These are phyloP conservation scores for Crocodylus rhombifer DNA, from an alignment of 2,797 vertebrate species.

Conservation along the genomic window DNA sequence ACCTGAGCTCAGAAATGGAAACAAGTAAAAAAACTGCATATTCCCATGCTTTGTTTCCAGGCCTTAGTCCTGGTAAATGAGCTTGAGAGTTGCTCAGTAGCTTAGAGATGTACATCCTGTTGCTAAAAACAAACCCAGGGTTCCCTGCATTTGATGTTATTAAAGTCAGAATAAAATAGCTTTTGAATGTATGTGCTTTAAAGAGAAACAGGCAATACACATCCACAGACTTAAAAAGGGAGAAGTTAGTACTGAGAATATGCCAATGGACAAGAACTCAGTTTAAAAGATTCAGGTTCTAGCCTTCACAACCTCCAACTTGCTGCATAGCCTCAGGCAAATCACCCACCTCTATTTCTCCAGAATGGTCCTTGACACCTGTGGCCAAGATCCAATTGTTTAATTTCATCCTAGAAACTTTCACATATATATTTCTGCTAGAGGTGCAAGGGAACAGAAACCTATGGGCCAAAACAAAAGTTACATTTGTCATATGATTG, in stretches of 20 bases:
- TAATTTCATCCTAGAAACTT: no score
- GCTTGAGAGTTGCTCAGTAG: background rate
- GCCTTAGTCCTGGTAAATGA: background rate
- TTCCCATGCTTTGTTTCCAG: background rate
- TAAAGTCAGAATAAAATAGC: background rate
- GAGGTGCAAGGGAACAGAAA: no score
- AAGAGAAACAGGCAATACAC: background rate
- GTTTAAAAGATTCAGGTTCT: background rate
- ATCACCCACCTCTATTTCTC: background rate
- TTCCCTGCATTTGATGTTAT: background rate
- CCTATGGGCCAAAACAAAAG: no score
- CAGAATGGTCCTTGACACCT: no score
- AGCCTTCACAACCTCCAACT: background rate
- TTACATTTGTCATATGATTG: no score
- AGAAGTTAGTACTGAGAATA: background rate
- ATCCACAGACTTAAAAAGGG: background rate
- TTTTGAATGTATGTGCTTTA: background rate
- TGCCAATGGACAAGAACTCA: background rate
- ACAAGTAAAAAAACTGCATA: background rate
- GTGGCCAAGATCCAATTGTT: no score
- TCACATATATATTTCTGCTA: no score
- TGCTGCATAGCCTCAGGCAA: background rate
- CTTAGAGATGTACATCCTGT: background rate
- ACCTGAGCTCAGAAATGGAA: background rate
- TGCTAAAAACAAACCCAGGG: background rate